phyloP scores from a whole-genome alignment of 2,888 invertebrate species.

The Synergus gifuensis region DNA sequence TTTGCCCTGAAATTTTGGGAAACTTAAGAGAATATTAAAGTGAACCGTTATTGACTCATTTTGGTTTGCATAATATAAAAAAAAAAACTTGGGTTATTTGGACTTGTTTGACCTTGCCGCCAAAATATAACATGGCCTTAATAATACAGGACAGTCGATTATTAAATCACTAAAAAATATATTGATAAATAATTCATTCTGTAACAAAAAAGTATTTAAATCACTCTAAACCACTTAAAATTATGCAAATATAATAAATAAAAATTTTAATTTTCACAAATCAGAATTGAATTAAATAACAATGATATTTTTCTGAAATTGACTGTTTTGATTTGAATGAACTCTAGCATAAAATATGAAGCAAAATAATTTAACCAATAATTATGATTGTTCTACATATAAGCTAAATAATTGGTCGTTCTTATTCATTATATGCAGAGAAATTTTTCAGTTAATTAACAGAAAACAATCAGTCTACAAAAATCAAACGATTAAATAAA shows the following conservation, averaged over 20 bases:
- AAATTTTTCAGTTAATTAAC: background rate
- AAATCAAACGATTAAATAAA: background rate
- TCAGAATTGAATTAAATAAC: background rate
- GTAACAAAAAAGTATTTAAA: background rate
- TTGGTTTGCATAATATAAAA: too few species aligned
- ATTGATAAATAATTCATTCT: background rate
- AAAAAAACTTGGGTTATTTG: too few species aligned
- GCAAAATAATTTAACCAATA: background rate
- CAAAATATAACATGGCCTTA: too few species aligned
- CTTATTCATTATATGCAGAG: background rate
- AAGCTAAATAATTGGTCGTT: slow-evolving; percentile 6
- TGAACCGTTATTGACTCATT: too few species aligned
- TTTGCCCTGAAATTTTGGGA: too few species aligned
- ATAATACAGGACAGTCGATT: background rate
- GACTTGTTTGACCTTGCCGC: too few species aligned
- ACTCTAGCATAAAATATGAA: background rate
- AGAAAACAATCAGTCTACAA: slow-evolving; percentile 1
- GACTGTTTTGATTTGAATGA: background rate
- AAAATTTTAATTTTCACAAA: background rate
- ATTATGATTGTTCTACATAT: background rate
- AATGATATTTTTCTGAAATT: background rate
- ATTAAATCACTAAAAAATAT: background rate
- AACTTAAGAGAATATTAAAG: too few species aligned
- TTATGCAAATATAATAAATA: background rate
- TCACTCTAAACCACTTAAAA: background rate